Evolutionary conservation across 2,113 vertebrate species (phyloP).

Genomic region (Cebus imitator): DNA sequence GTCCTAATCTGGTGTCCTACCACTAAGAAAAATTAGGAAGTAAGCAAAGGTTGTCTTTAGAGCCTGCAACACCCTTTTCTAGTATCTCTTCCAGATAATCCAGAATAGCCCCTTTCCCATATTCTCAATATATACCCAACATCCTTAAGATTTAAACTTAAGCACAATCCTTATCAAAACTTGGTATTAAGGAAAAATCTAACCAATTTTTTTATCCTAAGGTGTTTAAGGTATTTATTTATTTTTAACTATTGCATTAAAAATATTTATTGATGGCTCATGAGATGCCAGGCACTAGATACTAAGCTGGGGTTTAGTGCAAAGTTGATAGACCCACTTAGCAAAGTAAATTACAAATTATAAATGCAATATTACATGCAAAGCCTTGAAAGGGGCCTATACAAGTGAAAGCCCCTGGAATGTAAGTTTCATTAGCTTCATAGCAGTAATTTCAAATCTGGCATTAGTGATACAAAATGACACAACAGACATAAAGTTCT

Average conservation of each 20-base stretch:
- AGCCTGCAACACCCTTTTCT: not conserved
- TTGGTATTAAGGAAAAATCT: not conserved
- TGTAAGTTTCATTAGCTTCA: not conserved
- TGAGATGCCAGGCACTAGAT: not conserved
- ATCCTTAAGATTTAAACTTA: not conserved
- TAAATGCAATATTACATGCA: not conserved
- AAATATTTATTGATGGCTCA: not conserved
- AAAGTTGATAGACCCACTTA: not conserved
- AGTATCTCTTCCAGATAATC: not conserved
- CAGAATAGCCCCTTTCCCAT: not conserved
- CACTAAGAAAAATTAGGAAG: conserved; percentile 1
- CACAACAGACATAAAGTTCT: not conserved
- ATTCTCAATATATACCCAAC: not conserved
- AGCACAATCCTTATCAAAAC: not conserved
- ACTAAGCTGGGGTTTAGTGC: not conserved
- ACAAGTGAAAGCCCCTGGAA: not conserved
- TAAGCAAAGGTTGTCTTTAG: not conserved
- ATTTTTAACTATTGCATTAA: not conserved
- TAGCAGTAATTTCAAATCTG: not conserved
- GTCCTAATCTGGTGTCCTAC: not conserved
- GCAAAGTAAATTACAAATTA: not conserved
- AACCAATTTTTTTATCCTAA: not conserved
- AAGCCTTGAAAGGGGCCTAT: not conserved
- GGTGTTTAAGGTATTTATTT: not conserved
- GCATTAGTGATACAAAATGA: not conserved